phyloP scores from a whole-genome alignment of 2,113 vertebrate genomes.

The Pluvianellus socialis region DNA sequence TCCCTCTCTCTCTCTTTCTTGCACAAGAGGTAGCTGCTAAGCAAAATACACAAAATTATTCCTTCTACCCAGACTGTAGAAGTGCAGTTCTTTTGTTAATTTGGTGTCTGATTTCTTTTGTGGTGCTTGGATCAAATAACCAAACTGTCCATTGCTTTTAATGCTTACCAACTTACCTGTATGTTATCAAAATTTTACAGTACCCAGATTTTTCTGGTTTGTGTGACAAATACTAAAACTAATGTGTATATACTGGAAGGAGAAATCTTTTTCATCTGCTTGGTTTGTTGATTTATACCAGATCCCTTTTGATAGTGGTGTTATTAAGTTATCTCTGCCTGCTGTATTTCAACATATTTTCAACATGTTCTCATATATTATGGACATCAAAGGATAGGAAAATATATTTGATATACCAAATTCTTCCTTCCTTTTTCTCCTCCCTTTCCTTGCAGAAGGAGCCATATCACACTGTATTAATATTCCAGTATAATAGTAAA shows the following conservation, averaged over 20 bases:
- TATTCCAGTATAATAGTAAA: background rate
- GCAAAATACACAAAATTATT: background rate
- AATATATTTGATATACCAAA: background rate
- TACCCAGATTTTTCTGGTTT: background rate
- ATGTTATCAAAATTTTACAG: background rate
- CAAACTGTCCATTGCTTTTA: background rate
- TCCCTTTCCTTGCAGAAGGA: background rate
- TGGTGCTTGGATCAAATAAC: background rate
- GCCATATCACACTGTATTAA: background rate
- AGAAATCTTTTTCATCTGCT: background rate
- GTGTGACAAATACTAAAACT: background rate
- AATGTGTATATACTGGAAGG: background rate
- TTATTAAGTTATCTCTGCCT: background rate
- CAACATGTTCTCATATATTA: background rate
- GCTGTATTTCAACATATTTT: background rate
- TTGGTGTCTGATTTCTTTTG: background rate
- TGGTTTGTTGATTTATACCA: background rate
- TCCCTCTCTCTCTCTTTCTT: background rate
- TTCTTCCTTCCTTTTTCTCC: background rate
- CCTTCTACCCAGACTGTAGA: background rate
- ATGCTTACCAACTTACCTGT: background rate
- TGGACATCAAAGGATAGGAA: background rate
- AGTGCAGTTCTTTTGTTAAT: background rate
- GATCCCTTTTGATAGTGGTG: background rate
- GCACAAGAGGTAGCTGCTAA: background rate